Evolutionary conservation across 2,888 invertebrate genomes (phyloP).

Genomic region (Sthenelais limicola): DNA sequence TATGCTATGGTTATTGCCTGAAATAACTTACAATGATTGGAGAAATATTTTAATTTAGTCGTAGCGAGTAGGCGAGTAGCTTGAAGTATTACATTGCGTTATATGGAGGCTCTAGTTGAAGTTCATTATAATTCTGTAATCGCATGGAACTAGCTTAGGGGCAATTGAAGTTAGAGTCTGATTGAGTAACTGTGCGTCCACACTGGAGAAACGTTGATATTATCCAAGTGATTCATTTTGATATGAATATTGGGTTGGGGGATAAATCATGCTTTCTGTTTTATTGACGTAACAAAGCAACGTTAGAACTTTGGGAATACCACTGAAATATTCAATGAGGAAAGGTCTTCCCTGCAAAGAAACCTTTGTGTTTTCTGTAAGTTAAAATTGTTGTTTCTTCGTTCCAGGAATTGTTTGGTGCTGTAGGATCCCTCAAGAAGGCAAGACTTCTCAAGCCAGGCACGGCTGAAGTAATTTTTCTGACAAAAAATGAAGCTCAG

Average conservation of each 20-base stretch:
- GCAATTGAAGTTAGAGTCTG: no score
- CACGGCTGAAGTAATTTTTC: slow-evolving; percentile 92
- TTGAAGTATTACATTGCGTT: no score
- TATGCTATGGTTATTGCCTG: not conserved
- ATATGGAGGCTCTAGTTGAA: no score
- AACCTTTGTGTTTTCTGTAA: not conserved
- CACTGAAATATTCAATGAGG: not conserved
- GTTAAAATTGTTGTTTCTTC: not conserved
- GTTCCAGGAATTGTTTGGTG: slow-evolving; percentile 89
- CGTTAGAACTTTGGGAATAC: not conserved
- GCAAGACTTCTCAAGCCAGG: slow-evolving; percentile 89
- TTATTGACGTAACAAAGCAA: not conserved
- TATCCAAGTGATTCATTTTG: no score
- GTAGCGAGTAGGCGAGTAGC: no score
- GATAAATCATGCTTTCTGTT: no score
- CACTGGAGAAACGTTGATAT: no score
- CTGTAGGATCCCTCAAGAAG: slow-evolving; percentile 88
- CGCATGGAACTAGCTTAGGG: no score
- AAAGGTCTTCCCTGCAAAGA: not conserved
- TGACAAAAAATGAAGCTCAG: slow-evolving; percentile 87
- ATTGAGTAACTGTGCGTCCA: no score
- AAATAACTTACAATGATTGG: not conserved
- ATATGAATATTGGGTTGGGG: no score
- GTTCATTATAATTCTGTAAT: no score
- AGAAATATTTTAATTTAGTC: not conserved